Conservation (phyloP, 2,888 invertebrate species). For the Hyposoter dolosus region DNA sequence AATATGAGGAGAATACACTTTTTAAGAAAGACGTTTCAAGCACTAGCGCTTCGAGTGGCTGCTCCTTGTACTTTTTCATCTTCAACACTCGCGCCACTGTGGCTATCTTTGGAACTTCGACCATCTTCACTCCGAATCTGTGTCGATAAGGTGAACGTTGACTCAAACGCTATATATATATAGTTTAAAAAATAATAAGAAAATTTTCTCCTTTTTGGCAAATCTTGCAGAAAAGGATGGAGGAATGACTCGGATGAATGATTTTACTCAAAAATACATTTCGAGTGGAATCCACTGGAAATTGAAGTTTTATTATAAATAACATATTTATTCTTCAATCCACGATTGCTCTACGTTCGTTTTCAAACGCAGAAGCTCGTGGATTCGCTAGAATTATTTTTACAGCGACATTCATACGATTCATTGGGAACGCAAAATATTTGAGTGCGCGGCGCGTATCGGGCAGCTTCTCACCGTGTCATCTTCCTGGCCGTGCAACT, state of each 20-base stretch:
- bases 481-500: too few species aligned
- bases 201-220: too few species aligned
- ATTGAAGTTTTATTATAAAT: constrained; percentile 5
- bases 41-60: background rate
- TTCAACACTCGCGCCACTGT: background rate
- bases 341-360: too few species aligned
- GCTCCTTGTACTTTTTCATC: background rate
- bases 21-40: background rate
- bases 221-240: background rate
- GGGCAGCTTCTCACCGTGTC: too few species aligned
- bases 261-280: background rate
- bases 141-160: background rate
- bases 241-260: too few species aligned
- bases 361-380: too few species aligned
- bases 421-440: too few species aligned
- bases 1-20: constrained; percentile 19
- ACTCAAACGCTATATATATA: background rate
- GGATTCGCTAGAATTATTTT: too few species aligned
- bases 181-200: too few species aligned
- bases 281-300: background rate
- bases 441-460: too few species aligned
- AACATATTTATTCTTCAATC: too few species aligned
- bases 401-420: too few species aligned
- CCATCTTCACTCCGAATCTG: background rate
- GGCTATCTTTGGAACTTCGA: constrained; percentile 4